Evolutionary conservation across 2,113 vertebrate species (phyloP).

Genomic region (Brachionichthys hirsutus): DNA sequence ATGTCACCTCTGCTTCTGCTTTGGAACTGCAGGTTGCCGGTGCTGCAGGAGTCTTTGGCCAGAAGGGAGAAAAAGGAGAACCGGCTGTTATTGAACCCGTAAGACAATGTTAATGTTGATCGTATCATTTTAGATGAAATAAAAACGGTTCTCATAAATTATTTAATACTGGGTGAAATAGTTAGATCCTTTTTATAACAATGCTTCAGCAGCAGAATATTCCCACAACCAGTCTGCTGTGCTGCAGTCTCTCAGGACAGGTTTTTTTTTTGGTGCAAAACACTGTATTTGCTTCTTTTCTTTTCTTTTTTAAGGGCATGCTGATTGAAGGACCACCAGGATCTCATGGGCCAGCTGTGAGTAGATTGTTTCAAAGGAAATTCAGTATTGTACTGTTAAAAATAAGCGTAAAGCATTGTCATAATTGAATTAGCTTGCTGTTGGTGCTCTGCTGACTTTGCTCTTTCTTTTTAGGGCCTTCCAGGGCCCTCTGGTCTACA

Average conservation of each 20-base stretch:
- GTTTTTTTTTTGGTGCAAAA: conserved; percentile 15
- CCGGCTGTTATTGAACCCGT: conserved; percentile 96
- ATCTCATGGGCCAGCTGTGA: conserved; percentile 87
- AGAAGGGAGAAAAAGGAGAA: conserved; percentile 96
- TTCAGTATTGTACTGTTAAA: too few species aligned
- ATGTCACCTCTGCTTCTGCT: conserved; percentile 37
- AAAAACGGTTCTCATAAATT: background rate
- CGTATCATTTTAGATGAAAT: too few species aligned
- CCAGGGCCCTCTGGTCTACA: conserved; percentile 90
- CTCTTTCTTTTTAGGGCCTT: conserved; percentile 83
- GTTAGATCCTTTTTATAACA: too few species aligned
- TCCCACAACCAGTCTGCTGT: background rate
- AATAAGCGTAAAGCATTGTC: background rate
- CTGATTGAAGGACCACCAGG: conserved; percentile 95
- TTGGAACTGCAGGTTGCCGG: conserved; percentile 79
- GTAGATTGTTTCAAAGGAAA: conserved; percentile 40
- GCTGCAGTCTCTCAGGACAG: background rate
- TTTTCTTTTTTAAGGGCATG: conserved; percentile 84
- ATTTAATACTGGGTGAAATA: background rate
- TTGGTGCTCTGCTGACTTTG: conserved; percentile 8
- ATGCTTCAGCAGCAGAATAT: too few species aligned
- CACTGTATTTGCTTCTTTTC: conserved; percentile 25
- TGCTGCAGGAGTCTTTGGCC: conserved; percentile 79
- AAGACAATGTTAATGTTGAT: conserved; percentile 62
- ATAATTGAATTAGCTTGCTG: background rate